phyloP scores from a whole-genome alignment of 2,797 vertebrate species.

The Esox masquinongy region DNA sequence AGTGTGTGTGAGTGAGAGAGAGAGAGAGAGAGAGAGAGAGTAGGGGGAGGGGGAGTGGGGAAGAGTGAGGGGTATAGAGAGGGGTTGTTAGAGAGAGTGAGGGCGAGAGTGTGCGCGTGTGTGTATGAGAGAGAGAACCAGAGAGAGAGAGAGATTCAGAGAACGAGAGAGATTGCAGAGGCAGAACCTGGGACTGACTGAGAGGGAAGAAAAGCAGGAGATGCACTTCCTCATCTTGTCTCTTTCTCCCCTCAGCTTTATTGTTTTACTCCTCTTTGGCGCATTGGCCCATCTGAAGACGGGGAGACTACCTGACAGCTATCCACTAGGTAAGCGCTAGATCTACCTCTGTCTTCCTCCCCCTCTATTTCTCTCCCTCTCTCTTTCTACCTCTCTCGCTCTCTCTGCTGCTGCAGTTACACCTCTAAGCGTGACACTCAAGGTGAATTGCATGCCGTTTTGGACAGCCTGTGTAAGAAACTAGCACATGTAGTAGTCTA shows the following conservation, averaged over 20 bases:
- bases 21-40: slow-evolving; percentile 41
- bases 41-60: slow-evolving; percentile 30
- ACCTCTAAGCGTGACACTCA: slow-evolving; percentile 70
- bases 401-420: slow-evolving; percentile 57
- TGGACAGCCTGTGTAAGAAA: slow-evolving; percentile 48
- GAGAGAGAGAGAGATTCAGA: slow-evolving; percentile 50
- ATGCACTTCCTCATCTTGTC: slow-evolving; percentile 55
- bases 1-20: slow-evolving; percentile 41
- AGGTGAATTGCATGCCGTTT: slow-evolving; percentile 68
- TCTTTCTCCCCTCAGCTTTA: slow-evolving; percentile 40
- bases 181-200: slow-evolving; percentile 72
- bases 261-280: slow-evolving; percentile 64
- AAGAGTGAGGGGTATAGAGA: slow-evolving; percentile 36
- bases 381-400: slow-evolving; percentile 28
- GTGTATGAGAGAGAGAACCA: slow-evolving; percentile 45
- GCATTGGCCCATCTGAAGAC: slow-evolving; percentile 65
- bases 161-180: slow-evolving; percentile 71
- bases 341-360: slow-evolving; percentile 50
- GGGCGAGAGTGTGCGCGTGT: slow-evolving; percentile 28
- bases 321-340: slow-evolving; percentile 70
- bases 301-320: slow-evolving; percentile 59
- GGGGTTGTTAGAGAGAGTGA: slow-evolving; percentile 42
- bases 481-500: slow-evolving; percentile 21
- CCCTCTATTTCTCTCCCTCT: slow-evolving; percentile 19
- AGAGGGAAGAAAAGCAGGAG: slow-evolving; percentile 48